Conservation (phyloP, 2,797 vertebrate species). For the Benthosema pterotum region DNA sequence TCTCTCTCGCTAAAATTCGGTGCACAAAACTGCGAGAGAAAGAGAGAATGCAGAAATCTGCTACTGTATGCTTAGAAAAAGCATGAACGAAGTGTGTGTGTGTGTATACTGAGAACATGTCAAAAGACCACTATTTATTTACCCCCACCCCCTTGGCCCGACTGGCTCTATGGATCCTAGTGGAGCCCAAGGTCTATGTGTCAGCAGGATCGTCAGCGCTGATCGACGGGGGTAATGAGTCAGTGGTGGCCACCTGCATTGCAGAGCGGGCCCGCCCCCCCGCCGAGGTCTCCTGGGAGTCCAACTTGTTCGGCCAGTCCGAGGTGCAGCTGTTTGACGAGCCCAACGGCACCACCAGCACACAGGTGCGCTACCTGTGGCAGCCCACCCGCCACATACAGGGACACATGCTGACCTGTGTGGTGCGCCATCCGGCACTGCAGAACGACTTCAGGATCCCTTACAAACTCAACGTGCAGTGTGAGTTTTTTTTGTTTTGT, state of each 20-base stretch:
- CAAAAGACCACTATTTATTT: too few species aligned
- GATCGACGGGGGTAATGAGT: slow-evolving; percentile 92
- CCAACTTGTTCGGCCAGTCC: slow-evolving; percentile 88
- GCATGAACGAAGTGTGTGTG: too few species aligned
- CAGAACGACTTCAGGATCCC: slow-evolving; percentile 88
- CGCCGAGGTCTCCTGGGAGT: slow-evolving; percentile 92
- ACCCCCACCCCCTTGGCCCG: neutral
- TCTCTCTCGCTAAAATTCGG: too few species aligned
- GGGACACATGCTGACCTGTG: slow-evolving; percentile 88
- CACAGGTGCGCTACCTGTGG: slow-evolving; percentile 91
- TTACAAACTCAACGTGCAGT: slow-evolving; percentile 91
- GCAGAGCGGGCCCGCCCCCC: slow-evolving; percentile 93
- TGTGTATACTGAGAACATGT: too few species aligned
- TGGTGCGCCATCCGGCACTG: slow-evolving; percentile 93
- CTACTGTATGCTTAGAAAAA: too few species aligned
- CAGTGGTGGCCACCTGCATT: slow-evolving; percentile 91
- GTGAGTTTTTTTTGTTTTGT: slow-evolving; percentile 78
- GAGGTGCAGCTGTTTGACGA: slow-evolving; percentile 85
- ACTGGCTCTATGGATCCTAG: slow-evolving; percentile 63
- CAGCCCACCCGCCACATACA: slow-evolving; percentile 90
- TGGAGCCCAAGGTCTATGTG: slow-evolving; percentile 93
- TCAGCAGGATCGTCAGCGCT: slow-evolving; percentile 88
- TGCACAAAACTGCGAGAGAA: too few species aligned
- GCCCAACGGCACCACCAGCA: slow-evolving; percentile 90
- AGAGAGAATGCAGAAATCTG: too few species aligned